Base-by-base conservation (phyloP, 1,140 invertebrate genomes). In the Archivesica marissinica region DNA sequence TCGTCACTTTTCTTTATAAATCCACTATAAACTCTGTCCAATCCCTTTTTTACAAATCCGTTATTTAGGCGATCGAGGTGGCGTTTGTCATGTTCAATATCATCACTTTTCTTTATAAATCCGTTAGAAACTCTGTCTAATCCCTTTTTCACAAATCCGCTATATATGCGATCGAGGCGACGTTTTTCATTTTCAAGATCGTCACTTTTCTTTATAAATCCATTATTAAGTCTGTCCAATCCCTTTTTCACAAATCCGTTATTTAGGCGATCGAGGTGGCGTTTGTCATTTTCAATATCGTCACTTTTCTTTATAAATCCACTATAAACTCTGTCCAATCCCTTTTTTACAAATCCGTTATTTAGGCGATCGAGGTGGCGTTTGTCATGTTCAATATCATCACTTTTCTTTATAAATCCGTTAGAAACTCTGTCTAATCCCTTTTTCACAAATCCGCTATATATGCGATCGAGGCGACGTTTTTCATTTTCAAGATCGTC, bases 231-330 rank as follows among this genome's bases (percentile, higher is more conserved):
- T 61, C 52, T 44, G 38, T 76, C 74, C 2, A 76, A 54, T 6
- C 20, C 25, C 25, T 52, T 35, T 76, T 59, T 76, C 2, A 23
- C 33, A 6, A n/a, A 30, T 39, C 20, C 6, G 2, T 9, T 15
- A n/a, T 23, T 20, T 47, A 81, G 30, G 33, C 44, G 25, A 54
- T 70, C 78, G 23, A 70, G 44, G 15, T 20, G 20, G n/a, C 54
- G 30, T 61, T 77, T 68, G 20, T 47, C 59, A 20, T 11, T 2
- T 79, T 66, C 76, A 25, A 13, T 39, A 17, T 74, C 47, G 15
- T 61, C 54, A 78, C 54, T 61, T 78, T 78, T 78, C 54, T 78
- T 78, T 4, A 78, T 30, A 61, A 78, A 78, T 13, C 75, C 75
- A 41, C 54, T 61, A 33, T 23, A 17, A 3, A 78, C 1, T 78